Evolutionary conservation across 2,113 vertebrate species (phyloP), one percentile per base, ranked within the genome.

Genomic region (Eptesicus fuscus): DNA sequence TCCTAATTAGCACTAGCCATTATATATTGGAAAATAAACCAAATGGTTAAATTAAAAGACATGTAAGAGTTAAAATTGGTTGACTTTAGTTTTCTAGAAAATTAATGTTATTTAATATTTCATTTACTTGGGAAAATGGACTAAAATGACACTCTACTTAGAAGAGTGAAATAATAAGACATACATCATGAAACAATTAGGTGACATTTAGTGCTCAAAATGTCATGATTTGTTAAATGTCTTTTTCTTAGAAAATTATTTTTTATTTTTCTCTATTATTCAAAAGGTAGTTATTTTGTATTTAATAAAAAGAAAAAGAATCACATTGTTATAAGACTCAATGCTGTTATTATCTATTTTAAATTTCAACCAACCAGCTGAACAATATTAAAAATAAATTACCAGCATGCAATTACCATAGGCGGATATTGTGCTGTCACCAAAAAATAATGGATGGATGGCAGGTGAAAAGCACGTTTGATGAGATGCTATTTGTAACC

Each of bases 341-440:
- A 32, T 95, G 91, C 88, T 93, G 32, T 93, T 96, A 96, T 96
- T 92, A 95, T 94, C 93, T 95, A 94, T 83, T 97, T 93, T 88
- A 96, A 83, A 84, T 97, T 95, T 28, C 18, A 97, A 51, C 73
- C 67, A 92, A 76, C 17, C 69, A 95, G 74, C 69, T 96, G 91
- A 89, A 93, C 95, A 49, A 94, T 91, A 95, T 94, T 95, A 96
- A 97, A 96, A 97, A 91, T 97, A 96, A 97, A 95, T 96, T 96
- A 95, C 53, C 78, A 92, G 40, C 56, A 71, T 91, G 40, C 40
- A 95, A 28, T 96, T 96, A 97, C 51, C 78, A 88, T 30, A 96
- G 88, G 89, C 94, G 89, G 91, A 89, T 89, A 94, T 73, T 94
- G 91, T 92, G 70, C 86, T 96, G 91, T 95, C 95, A 93, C 88